A percentile compares a stretch with the other conserved stretches of the same genome.
Conservation (phyloP, 2,888 invertebrate species). For the Parnassius apollo region DNA sequence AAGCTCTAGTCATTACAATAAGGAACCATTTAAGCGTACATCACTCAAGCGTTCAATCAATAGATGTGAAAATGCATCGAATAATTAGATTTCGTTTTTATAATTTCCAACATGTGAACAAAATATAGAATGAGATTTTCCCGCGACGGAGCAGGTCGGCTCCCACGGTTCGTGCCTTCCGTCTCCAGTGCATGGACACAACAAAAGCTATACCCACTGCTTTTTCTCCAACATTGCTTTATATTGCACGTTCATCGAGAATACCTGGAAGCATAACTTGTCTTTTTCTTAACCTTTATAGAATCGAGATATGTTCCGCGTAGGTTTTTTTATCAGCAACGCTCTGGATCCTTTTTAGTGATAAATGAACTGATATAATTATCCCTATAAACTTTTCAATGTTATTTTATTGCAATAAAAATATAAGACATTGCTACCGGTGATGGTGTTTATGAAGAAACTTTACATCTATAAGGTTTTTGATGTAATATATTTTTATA, state of each 20-base stretch:
- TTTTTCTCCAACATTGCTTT: conserved; percentile 67
- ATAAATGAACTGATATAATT: neutral
- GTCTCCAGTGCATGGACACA: conserved; percentile 57
- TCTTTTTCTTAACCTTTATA: conserved; percentile 60
- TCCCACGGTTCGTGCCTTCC: conserved; percentile 68
- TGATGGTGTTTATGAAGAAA: too few species aligned
- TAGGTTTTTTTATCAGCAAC: conserved; percentile 39
- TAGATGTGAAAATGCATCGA: conserved; percentile 27
- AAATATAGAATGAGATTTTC: conserved; percentile 54
- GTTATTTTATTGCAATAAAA: neutral
- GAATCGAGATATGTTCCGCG: conserved; percentile 57
- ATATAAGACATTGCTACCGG: neutral
- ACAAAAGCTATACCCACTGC: conserved; percentile 67
- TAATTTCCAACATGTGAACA: conserved; percentile 38
- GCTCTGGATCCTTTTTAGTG: conserved; percentile 1
- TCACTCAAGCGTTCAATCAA: conserved; percentile 12
- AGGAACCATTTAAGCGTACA: neutral
- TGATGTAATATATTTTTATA: too few species aligned
- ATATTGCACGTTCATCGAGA: conserved; percentile 51
- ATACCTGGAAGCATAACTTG: conserved; percentile 71
- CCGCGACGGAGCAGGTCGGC: conserved; percentile 59
- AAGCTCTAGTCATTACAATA: neutral
- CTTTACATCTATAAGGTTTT: too few species aligned
- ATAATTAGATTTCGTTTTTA: conserved; percentile 29
- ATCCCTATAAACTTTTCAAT: neutral